Base-by-base conservation (phyloP, 2,113 vertebrate species). In the Epinephelus fuscoguttatus region DNA sequence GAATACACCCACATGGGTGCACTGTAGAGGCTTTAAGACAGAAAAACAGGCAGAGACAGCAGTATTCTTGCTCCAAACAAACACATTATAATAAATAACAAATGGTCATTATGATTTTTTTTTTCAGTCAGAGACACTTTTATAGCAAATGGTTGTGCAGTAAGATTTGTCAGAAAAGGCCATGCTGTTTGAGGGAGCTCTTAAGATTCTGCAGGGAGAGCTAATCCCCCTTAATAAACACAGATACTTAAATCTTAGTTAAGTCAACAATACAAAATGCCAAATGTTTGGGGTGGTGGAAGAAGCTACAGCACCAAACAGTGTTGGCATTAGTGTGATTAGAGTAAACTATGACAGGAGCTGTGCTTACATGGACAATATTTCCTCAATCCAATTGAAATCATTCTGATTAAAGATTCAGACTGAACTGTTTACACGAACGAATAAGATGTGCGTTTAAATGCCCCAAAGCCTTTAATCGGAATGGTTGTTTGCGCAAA, bases 51-150 rank as follows among this genome's bases (percentile, higher is more conserved):
- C 8, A 21, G 4, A 59, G 14, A 52, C 18, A 25, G 5, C n/a
- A 47, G 37, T n/a, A 30, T 30, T 42, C 4, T 37, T 37, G 30
- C 30, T 30, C 30, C 33, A 37, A 7, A 37, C 33, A 27, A 68
- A 40, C 13, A 17, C 19, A 57, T 25, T 15, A n/a, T 10, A 67
- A 45, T 18, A 50, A 68, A 12, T 50, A 21, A 56, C 6, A 23
- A 40, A 42, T 42, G 12, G 17, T 14, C 6, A 49, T 50, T 45
- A 57, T n/a, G 19, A 70, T 56, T 3, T 18, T 10, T 27, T 19
- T 71, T 74, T 50, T 52, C 12, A 62, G 70, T 60, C 12, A 50
- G 19, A 63, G 21, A 62, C 27, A 25, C n/a, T 56, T 70, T 30
- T 9, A 17, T 23, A 62, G 27, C 12, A 63, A 23, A 25, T 33